phyloP scores from a whole-genome alignment of 2,888 invertebrate genomes.

The Cosmopolites sordidus region DNA sequence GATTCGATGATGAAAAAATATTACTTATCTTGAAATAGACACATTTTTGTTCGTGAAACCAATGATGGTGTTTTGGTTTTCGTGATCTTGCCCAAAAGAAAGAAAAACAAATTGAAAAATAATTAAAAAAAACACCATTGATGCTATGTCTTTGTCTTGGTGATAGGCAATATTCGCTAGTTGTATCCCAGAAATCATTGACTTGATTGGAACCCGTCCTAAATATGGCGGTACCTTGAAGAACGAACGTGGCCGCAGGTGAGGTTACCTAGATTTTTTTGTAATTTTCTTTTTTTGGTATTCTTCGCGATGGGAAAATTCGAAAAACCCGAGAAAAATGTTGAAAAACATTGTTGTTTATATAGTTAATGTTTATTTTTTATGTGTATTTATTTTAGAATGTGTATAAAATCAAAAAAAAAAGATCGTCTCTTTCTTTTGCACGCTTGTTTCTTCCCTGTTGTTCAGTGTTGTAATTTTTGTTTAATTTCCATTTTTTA shows the following conservation, averaged over 20 bases:
- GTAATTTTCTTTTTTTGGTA: too few relatives aligned
- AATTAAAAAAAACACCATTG: background rate
- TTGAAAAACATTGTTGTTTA: too few relatives aligned
- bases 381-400: background rate
- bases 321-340: too few relatives aligned
- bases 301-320: too few relatives aligned
- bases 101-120: too few relatives aligned
- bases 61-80: too few relatives aligned
- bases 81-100: too few relatives aligned
- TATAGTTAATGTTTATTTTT: background rate
- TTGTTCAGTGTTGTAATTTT: background rate
- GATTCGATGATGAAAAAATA: too few relatives aligned
- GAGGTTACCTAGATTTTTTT: slow-evolving; percentile 51
- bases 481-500: background rate
- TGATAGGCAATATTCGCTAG: slow-evolving; percentile 99
- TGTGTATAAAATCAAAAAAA: background rate
- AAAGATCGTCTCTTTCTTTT: background rate
- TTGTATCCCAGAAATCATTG: slow-evolving; percentile 99
- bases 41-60: too few relatives aligned
- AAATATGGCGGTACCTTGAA: slow-evolving; percentile 99
- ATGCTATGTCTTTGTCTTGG: slow-evolving; percentile 50
- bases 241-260: slow-evolving; percentile 99
- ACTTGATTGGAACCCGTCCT: slow-evolving; percentile 99
- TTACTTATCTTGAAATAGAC: too few relatives aligned
- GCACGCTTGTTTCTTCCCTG: background rate